Conservation (phyloP, 1,140 invertebrate species). For the Zaprionus capensis region DNA sequence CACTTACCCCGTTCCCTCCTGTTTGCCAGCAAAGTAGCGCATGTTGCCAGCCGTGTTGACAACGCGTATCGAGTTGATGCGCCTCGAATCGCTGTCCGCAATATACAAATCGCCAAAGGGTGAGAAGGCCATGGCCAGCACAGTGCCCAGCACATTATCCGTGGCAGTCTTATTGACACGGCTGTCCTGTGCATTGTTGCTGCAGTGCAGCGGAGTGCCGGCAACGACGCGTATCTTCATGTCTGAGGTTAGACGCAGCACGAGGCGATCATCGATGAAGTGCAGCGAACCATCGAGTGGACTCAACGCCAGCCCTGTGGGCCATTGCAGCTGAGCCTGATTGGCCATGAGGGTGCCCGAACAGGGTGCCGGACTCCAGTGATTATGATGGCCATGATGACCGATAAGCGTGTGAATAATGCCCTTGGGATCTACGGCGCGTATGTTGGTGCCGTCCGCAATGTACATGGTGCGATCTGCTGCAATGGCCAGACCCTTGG, state of each 20-base stretch:
- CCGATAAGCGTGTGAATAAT: slow-evolving; percentile 98
- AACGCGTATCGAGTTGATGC: slow-evolving; percentile 94
- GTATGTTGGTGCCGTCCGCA: slow-evolving; percentile 96
- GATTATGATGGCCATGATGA: slow-evolving; percentile 95
- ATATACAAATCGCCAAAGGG: slow-evolving; percentile 97
- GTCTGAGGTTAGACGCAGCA: slow-evolving; percentile 95
- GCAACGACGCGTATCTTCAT: slow-evolving; percentile 95
- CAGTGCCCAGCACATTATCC: slow-evolving; percentile 89
- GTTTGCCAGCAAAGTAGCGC: slow-evolving; percentile 91
- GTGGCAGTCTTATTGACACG: slow-evolving; percentile 83
- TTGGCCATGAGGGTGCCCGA: slow-evolving; percentile 91
- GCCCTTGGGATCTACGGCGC: slow-evolving; percentile 94
- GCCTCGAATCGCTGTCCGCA: slow-evolving; percentile 95
- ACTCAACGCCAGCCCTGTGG: slow-evolving; percentile 95
- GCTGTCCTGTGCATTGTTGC: slow-evolving; percentile 80
- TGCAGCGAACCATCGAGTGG: slow-evolving; percentile 97
- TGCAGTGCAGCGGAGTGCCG: slow-evolving; percentile 95
- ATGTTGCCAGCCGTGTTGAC: slow-evolving; percentile 93
- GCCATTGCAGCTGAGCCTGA: slow-evolving; percentile 96
- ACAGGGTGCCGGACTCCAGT: slow-evolving; percentile 95
- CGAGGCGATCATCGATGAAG: slow-evolving; percentile 97
- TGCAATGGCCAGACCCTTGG: slow-evolving; percentile 97
- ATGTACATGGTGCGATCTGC: slow-evolving; percentile 97
- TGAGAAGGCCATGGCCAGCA: slow-evolving; percentile 94
- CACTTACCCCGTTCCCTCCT: slow-evolving; percentile 86